A percentile compares a stretch with the other conserved stretches of the same genome.
Evolutionary conservation across 2,888 invertebrate genomes (phyloP).

Genomic region (Zaprionus bogoriensis): DNA sequence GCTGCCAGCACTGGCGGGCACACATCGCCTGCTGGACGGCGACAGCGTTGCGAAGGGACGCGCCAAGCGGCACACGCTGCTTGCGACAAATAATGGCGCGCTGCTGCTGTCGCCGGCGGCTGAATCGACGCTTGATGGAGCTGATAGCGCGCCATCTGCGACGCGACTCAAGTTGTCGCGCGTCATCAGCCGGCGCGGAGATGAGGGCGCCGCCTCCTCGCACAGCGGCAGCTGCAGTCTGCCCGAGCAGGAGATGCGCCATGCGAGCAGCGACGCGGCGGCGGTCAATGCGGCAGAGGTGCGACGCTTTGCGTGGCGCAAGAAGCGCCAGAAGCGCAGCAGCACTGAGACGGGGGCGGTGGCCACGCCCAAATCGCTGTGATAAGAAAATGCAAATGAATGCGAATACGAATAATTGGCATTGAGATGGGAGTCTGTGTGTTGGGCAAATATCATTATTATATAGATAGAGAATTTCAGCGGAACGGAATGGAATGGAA

Average conservation of each 20-base stretch:
- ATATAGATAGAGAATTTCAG: conserved; percentile 6
- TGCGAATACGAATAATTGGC: neutral
- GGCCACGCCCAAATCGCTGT: conserved; percentile 69
- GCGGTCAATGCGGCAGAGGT: conserved; percentile 5
- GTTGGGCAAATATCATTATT: conserved; percentile 9
- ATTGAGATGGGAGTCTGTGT: conserved; percentile 1
- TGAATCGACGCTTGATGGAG: conserved; percentile 6
- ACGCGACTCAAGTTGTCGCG: conserved; percentile 74
- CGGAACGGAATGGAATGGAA: neutral
- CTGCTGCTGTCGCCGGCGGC: conserved; percentile 44
- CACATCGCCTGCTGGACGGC: conserved; percentile 73
- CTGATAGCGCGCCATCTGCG: conserved; percentile 19
- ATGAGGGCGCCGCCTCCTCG: conserved; percentile 41
- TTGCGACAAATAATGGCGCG: conserved; percentile 64
- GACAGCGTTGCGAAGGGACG: conserved; percentile 55
- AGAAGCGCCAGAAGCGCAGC: conserved; percentile 57
- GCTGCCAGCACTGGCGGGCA: conserved; percentile 41
- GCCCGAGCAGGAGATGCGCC: conserved; percentile 50
- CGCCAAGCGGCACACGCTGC: conserved; percentile 62
- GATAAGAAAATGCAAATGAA: conserved; percentile 31
- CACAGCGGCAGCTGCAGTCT: conserved; percentile 61
- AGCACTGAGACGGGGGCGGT: conserved; percentile 23
- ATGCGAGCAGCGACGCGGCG: conserved; percentile 2
- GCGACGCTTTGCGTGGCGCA: conserved; percentile 66
- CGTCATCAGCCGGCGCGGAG: conserved; percentile 74